Percentiles rank a stretch among this genome's conserved stretches.
Conservation (phyloP, 2,888 invertebrate species). For the Eupsilia transversa region DNA sequence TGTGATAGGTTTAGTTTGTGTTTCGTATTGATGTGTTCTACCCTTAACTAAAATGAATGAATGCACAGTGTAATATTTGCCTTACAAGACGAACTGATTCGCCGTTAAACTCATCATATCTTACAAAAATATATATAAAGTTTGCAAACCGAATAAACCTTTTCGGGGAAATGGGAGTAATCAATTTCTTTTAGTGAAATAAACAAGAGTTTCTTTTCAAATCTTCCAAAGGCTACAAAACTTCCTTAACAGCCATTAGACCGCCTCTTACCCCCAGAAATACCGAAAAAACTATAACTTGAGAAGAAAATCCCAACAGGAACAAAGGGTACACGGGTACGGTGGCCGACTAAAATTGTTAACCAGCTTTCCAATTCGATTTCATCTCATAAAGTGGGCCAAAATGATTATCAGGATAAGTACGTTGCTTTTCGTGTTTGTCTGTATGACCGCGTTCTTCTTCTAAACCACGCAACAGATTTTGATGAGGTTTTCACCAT, state of each 20-base stretch:
- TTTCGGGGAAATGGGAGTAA: not conserved
- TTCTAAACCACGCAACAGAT: no score
- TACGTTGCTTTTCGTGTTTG: no score
- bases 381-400: not conserved
- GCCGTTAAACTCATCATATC: not conserved
- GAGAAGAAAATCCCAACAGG: constrained; percentile 32
- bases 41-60: not conserved
- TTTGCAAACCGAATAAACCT: not conserved
- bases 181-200: constrained; percentile 25
- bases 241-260: constrained; percentile 11
- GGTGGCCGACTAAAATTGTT: not conserved
- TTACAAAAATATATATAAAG: not conserved
- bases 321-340: constrained; percentile 26
- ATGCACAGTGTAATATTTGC: not conserved
- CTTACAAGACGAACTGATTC: not conserved
- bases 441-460: no score
- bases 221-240: constrained; percentile 26
- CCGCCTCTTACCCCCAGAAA: constrained; percentile 8
- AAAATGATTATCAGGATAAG: not conserved
- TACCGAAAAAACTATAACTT: constrained; percentile 18
- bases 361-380: not conserved
- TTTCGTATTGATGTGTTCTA: not conserved
- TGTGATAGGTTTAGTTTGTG: constrained; percentile 6
- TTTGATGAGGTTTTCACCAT: no score
- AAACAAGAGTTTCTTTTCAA: constrained; percentile 36